Conservation (phyloP, 2,113 vertebrate species). For the Columba janthina region DNA sequence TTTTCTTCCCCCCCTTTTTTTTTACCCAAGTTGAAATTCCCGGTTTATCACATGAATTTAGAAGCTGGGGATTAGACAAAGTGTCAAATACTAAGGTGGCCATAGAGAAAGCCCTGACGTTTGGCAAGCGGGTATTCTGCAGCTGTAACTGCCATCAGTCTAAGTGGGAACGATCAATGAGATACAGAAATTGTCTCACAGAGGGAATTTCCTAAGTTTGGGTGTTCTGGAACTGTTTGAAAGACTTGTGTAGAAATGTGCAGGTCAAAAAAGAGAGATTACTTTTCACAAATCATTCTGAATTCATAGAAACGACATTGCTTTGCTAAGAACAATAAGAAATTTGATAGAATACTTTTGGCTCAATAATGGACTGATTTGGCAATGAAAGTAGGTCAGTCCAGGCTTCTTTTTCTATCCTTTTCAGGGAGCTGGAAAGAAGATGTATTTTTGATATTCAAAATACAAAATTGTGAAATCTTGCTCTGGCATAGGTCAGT, state of each 20-base stretch:
- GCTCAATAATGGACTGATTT: slow-evolving; percentile 9
- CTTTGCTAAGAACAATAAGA: slow-evolving; percentile 36
- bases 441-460: slow-evolving; percentile 16
- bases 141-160: slow-evolving; percentile 6
- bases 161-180: slow-evolving; percentile 32
- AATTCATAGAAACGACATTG: slow-evolving; percentile 10
- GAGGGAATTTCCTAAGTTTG: not conserved
- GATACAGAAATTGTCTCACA: slow-evolving; percentile 1
- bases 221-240: slow-evolving; percentile 1
- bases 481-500: not conserved
- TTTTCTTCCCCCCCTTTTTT: not conserved
- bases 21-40: not conserved
- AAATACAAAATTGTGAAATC: slow-evolving; percentile 3
- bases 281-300: slow-evolving; percentile 9
- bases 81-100: not conserved
- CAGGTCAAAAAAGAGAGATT: slow-evolving; percentile 27
- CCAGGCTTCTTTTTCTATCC: slow-evolving; percentile 11
- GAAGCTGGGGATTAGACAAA: not conserved
- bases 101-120: not conserved
- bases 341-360: slow-evolving; percentile 49
- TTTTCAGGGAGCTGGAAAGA: slow-evolving; percentile 13
- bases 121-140: not conserved
- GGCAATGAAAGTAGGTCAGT: slow-evolving; percentile 43
- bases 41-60: not conserved
- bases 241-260: not conserved